Base-by-base conservation (phyloP, 2,888 invertebrate genomes). In the Hylaea fasciaria region DNA sequence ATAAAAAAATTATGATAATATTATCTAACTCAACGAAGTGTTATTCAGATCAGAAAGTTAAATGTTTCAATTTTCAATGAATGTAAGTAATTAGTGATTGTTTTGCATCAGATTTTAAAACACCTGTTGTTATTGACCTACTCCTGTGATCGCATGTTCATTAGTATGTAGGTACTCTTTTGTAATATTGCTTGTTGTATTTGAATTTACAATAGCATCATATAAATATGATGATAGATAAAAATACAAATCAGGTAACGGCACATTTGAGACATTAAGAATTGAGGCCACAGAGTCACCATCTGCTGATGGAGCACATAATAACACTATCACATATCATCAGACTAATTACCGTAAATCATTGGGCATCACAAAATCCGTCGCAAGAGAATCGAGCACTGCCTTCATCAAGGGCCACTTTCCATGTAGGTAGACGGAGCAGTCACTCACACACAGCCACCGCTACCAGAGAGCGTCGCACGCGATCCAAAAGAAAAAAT, bases 401-500 rank as follows among this genome's bases (percentile, higher is more conserved):
- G 81, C 82, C 80, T 85, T 83, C 84, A 81, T 81, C 80, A 83
- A 88, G 83, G 85, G 83, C 83, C 82, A 88, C 86, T 87, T 86
- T 90, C 86, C 89, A 88, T 85, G 81, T 82, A 85, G 78, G 81
- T 81, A 83, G 85, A 84, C 79, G 78, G 80, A 87, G 88, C 86
- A 90, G 90, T 88, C 91, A 91, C 87, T 89, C 86, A 89, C 89
- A 90, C 90, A 86, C 85, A 88, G 82, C 81, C 85, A 79, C 81
- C 82, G 70, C 80, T 82, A 82, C 79, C 82, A 84, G 86, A 75
- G 83, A 87, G 86, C 85, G 88, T 80, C 82, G 87, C 90, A 90
- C 91, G 91, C 88, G 89, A 90, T 89, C 78, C 82, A 86, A 88
- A 88, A 86, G 84, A 90, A 87, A 88, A 89, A 91, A 89, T 87